These are phyloP conservation scores for Xenus cinereus DNA, from an alignment of 2,113 vertebrate genomes.

Conservation along the genomic window DNA sequence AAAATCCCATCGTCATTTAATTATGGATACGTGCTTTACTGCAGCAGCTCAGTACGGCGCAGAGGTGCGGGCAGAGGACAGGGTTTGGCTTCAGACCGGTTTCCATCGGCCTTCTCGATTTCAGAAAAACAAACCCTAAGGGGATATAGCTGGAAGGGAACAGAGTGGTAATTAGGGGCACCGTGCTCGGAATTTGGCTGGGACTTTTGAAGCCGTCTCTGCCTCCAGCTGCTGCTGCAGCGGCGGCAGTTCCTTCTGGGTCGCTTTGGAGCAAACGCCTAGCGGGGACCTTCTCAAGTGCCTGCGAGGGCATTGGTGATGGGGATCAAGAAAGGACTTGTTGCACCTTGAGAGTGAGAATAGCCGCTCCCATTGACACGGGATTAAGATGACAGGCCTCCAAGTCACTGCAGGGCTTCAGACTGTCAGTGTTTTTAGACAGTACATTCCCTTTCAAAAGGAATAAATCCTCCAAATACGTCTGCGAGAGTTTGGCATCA, in stretches of 20 bases:
- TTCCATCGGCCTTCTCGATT: neutral
- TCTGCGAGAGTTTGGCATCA: neutral
- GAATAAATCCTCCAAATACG: neutral
- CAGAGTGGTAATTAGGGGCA: neutral
- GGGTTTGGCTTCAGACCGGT: neutral
- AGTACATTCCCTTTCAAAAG: neutral
- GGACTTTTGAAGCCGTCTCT: neutral
- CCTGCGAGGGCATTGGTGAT: rapidly evolving
- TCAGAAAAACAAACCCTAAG: neutral
- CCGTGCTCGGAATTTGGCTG: neutral
- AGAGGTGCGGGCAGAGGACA: neutral
- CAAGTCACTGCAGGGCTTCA: neutral
- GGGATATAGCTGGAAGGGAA: neutral
- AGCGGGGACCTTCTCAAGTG: neutral
- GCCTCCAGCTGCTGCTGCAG: neutral
- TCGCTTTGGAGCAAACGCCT: neutral
- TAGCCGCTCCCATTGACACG: rapidly evolving
- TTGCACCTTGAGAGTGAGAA: neutral
- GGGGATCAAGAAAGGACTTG: neutral
- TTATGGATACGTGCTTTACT: neutral
- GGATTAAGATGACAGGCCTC: neutral
- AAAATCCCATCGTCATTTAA: rapidly evolving
- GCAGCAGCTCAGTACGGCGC: neutral
- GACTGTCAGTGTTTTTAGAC: neutral
- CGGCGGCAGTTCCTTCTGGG: neutral